A percentile compares a stretch with the other conserved stretches of the same genome.
Conservation (phyloP, 2,113 vertebrate species). For the Embiotoca jacksoni region DNA sequence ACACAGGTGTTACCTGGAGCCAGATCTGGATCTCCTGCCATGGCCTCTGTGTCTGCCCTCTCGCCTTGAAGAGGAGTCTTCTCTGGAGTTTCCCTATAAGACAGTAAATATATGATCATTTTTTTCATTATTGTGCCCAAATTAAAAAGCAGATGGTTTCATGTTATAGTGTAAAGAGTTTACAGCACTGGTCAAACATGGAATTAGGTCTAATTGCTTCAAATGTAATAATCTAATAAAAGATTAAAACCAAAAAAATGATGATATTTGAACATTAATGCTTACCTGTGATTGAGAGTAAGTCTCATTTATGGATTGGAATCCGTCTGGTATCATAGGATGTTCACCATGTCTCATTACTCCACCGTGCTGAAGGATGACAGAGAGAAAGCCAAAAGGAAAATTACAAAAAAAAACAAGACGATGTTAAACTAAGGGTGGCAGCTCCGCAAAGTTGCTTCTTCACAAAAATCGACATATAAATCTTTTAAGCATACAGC, state of each 20-base stretch:
- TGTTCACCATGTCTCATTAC: constrained; percentile 46
- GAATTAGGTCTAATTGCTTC: too few relatives aligned
- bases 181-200: background rate
- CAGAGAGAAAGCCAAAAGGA: constrained; percentile 6
- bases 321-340: constrained; percentile 48
- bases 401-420: background rate
- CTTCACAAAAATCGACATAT: background rate
- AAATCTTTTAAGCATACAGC: background rate
- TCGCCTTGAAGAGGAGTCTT: constrained; percentile 84
- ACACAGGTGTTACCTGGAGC: constrained; percentile 85
- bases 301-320: constrained; percentile 50
- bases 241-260: background rate
- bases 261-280: background rate
- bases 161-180: background rate
- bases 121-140: too few relatives aligned
- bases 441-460: background rate
- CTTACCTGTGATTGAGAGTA: constrained; percentile 55
- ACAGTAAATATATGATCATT: constrained; percentile 9
- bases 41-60: constrained; percentile 88
- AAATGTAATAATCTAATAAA: background rate
- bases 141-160: too few relatives aligned
- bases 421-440: background rate
- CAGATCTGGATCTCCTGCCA: constrained; percentile 88
- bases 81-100: constrained; percentile 85
- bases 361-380: constrained; percentile 44